Conservation (phyloP, 2,888 invertebrate species). For the Chloroclysta siterata region DNA sequence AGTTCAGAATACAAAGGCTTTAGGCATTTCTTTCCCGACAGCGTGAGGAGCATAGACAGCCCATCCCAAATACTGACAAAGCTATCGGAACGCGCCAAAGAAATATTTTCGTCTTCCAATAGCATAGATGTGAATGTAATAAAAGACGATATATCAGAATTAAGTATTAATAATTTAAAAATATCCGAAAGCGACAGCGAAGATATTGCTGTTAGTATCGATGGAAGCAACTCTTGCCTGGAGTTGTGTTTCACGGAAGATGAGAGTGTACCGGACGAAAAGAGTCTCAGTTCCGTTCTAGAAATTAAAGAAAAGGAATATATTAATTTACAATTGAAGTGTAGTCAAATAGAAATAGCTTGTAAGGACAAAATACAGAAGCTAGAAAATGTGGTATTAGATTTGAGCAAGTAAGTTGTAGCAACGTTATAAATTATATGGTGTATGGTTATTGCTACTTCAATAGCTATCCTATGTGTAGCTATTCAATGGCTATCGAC, state of each 20-base stretch:
- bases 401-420: conserved; percentile 86
- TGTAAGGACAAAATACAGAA: conserved; percentile 79
- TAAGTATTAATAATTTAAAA: conserved; percentile 75
- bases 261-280: conserved; percentile 71
- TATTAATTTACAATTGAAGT: conserved; percentile 82
- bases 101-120: conserved; percentile 78
- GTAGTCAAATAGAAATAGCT: conserved; percentile 72
- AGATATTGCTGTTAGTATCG: conserved; percentile 76
- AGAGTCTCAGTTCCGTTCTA: conserved; percentile 61
- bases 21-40: conserved; percentile 78
- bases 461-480: not conserved
- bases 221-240: conserved; percentile 78
- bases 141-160: conserved; percentile 74
- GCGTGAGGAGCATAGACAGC: conserved; percentile 75
- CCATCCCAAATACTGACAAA: conserved; percentile 78
- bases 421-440: conserved; percentile 1
- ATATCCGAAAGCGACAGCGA: conserved; percentile 81
- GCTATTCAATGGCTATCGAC: too few species aligned
- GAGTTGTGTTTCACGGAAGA: conserved; percentile 81
- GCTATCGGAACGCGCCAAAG: conserved; percentile 80
- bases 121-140: conserved; percentile 71
- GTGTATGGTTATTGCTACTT: not conserved
- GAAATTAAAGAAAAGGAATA: conserved; percentile 78
- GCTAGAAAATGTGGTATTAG: conserved; percentile 83
- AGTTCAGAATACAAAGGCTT: conserved; percentile 75